phyloP scores from a whole-genome alignment of 1,140 invertebrate genomes.

The Drosophila rufa region DNA sequence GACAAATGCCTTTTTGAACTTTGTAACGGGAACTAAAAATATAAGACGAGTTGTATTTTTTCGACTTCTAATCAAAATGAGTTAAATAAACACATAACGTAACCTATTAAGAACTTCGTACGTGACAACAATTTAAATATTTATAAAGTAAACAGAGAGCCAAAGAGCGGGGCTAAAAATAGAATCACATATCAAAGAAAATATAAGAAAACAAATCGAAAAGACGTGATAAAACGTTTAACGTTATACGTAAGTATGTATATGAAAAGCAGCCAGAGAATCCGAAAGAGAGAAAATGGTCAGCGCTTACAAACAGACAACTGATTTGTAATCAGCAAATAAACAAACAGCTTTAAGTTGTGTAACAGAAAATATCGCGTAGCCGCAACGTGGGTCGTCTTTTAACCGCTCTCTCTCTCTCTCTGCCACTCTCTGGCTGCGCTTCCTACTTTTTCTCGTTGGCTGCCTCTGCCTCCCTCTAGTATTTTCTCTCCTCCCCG shows the following conservation, averaged over 20 bases:
- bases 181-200: conserved; percentile 74
- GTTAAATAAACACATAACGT: conserved; percentile 84
- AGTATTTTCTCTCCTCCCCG: neutral
- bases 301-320: conserved; percentile 7
- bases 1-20: conserved; percentile 31
- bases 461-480: neutral
- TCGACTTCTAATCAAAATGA: conserved; percentile 80
- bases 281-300: conserved; percentile 29
- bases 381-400: conserved; percentile 61
- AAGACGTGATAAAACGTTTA: conserved; percentile 81
- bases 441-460: conserved; percentile 3
- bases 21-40: conserved; percentile 41
- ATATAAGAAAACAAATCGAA: conserved; percentile 68
- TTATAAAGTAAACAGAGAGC: conserved; percentile 83
- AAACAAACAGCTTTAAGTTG: conserved; percentile 65
- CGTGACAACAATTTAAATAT: conserved; percentile 84
- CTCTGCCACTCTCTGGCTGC: conserved; percentile 9
- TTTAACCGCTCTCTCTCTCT: conserved; percentile 3
- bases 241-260: conserved; percentile 42
- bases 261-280: conserved; percentile 49
- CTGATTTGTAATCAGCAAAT: conserved; percentile 53
- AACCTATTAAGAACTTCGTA: conserved; percentile 84
- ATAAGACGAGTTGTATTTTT: conserved; percentile 51
- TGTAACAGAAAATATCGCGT: conserved; percentile 79
- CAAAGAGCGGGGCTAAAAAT: conserved; percentile 64